Evolutionary conservation across 2,797 vertebrate species (phyloP), one percentile per base, ranked within the genome.

Genomic region (Lycodopsis pacificus): DNA sequence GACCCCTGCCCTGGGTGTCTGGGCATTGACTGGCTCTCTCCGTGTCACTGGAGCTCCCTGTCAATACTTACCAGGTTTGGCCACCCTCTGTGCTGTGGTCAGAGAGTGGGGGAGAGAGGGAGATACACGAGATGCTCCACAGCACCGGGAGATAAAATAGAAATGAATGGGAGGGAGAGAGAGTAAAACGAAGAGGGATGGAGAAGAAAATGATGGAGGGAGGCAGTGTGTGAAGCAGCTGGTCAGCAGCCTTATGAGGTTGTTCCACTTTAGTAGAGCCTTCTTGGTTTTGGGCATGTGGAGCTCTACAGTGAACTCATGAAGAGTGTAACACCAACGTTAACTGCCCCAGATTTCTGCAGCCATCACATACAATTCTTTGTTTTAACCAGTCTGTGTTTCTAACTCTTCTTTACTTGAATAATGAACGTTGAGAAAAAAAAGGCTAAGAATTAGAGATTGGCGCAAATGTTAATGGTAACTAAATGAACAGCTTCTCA

Each of bases 1-100:
- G 93, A 95, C 94, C 94, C 89, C 84, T 94, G 90, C 88, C 91
- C 91, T 68, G 87, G 64, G 86, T 92, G 92, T 94, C 94, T 94
- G 88, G 89, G 91, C 94, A 95, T 94, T 93, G 93, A 95, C 93
- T 94, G 92, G 80, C 93, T 93, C 87, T 89, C 91, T 88, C 89
- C 85, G 79, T 94, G 94, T 95, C 94, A 95, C 92, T 93, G 93
- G 94, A 96, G 95, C 94, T 94, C 87, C 80, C 93, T 91, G 94
- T 95, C 95, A 93, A 95, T 95, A 95, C 94, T 95, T 95, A 95
- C 94, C 93, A 94, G 94, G 94, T 95, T 95, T 95, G 93, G 89
- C 91, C 92, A 94, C 92, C 93, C 92, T 91, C 87, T 86, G 90
- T 53, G 87, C 90, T 93, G 93, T 91, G 93, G 94, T 93, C 91